Evolutionary conservation across 1,140 invertebrate species (phyloP).

Genomic region (Caenorhabditis remanei): DNA sequence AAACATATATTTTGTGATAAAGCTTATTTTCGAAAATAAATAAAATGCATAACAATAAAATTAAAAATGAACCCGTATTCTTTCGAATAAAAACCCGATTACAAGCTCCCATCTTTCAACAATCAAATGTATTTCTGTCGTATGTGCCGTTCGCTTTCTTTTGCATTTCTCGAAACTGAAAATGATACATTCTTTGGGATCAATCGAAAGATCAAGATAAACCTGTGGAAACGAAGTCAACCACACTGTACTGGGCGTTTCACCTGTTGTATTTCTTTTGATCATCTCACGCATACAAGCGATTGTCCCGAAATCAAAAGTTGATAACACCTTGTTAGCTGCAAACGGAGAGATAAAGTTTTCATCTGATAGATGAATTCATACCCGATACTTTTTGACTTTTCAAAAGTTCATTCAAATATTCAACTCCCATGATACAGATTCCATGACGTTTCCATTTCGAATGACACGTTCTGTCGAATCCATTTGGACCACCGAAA

Average conservation of each 20-base stretch:
- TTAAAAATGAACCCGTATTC: not conserved
- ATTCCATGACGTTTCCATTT: slow-evolving; percentile 52
- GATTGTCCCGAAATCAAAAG: slow-evolving; percentile 58
- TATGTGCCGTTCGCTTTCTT: slow-evolving; percentile 24
- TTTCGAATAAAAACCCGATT: not conserved
- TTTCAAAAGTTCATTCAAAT: slow-evolving; percentile 9
- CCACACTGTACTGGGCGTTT: not conserved
- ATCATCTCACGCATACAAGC: slow-evolving; percentile 54
- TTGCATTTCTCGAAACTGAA: slow-evolving; percentile 52
- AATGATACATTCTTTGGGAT: not conserved
- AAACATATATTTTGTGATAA: too few species aligned
- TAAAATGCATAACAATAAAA: not conserved
- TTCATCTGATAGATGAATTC: not conserved
- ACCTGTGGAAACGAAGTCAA: slow-evolving; percentile 35
- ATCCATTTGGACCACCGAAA: slow-evolving; percentile 29
- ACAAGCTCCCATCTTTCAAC: not conserved
- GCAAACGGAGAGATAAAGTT: not conserved
- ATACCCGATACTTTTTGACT: slow-evolving; percentile 10
- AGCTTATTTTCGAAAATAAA: not conserved
- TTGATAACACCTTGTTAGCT: slow-evolving; percentile 52
- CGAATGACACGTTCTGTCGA: slow-evolving; percentile 31
- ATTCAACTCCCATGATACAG: slow-evolving; percentile 53
- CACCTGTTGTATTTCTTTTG: not conserved
- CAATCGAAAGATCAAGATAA: not conserved
- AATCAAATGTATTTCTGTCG: slow-evolving; percentile 43